Percentiles rank a stretch among this genome's conserved stretches.
Conservation (phyloP, 2,113 vertebrate species). For the Salminus brasiliensis region DNA sequence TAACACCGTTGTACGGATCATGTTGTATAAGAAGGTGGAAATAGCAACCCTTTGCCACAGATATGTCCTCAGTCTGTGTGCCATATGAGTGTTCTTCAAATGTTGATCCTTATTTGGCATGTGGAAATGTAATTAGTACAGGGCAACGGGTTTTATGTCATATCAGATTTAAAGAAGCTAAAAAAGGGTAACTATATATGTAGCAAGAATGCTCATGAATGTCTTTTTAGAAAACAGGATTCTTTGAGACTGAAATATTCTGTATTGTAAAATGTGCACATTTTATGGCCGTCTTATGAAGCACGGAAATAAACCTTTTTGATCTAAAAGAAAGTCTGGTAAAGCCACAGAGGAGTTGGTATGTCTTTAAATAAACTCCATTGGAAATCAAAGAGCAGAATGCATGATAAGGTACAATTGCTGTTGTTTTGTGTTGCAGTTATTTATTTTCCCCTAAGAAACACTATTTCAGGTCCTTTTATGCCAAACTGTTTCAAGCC, state of each 20-base stretch:
- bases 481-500: too few relatives aligned
- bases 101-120: slow-evolving; percentile 51
- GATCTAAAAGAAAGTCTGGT: slow-evolving; percentile 32
- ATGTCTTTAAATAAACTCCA: slow-evolving; percentile 28
- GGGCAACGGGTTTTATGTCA: slow-evolving; percentile 22
- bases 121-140: slow-evolving; percentile 41
- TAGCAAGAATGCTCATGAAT: background rate
- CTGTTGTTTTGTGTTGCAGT: background rate
- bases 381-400: background rate
- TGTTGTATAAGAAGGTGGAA: slow-evolving; percentile 5
- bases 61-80: background rate
- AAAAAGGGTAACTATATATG: slow-evolving; percentile 39
- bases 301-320: slow-evolving; percentile 61
- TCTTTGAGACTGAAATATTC: slow-evolving; percentile 37
- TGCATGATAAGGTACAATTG: background rate
- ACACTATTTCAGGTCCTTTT: background rate
- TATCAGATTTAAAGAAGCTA: slow-evolving; percentile 38
- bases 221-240: background rate
- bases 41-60: background rate
- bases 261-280: slow-evolving; percentile 41
- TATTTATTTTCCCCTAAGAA: too few relatives aligned
- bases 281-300: slow-evolving; percentile 47
- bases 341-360: slow-evolving; percentile 31
- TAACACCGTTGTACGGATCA: too few relatives aligned
- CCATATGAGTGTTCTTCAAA: slow-evolving; percentile 23